A percentile compares a stretch with the other conserved stretches of the same genome.
phyloP scores from a whole-genome alignment of 2,888 invertebrate species.

The Himalopsyche kuldschensis region DNA sequence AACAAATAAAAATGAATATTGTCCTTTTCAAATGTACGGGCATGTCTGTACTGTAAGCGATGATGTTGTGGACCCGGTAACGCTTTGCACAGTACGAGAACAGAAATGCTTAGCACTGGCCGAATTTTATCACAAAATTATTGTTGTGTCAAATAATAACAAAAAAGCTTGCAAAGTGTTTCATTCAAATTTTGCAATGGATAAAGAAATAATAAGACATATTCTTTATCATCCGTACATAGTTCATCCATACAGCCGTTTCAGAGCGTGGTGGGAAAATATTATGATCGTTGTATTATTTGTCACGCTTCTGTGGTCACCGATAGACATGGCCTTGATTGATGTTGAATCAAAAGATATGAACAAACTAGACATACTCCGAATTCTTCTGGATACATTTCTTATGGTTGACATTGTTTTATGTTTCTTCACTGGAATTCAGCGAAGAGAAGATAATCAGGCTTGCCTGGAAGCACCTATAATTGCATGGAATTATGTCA shows the following conservation, averaged over 20 bases:
- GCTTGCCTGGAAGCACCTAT: conserved; percentile 44
- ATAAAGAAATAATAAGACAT: conserved; percentile 47
- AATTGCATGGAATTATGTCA: conserved; percentile 43
- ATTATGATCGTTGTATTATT: conserved; percentile 45
- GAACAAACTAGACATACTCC: conserved; percentile 11
- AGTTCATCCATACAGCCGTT: conserved; percentile 50
- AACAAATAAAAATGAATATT: background rate
- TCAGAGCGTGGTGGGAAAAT: conserved; percentile 48
- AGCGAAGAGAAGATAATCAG: conserved; percentile 43
- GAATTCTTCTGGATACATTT: conserved; percentile 43
- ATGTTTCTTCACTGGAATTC: conserved; percentile 48
- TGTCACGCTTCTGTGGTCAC: conserved; percentile 39
- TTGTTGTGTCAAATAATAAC: conserved; percentile 46
- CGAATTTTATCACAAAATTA: background rate
- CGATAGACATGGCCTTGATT: conserved; percentile 9
- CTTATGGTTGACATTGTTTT: conserved; percentile 46
- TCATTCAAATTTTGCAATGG: conserved; percentile 46
- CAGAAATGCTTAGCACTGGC: background rate
- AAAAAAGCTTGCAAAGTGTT: conserved; percentile 45
- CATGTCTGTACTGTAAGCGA: conserved; percentile 12
- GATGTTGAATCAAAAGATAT: background rate
- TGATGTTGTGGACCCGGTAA: conserved; percentile 10
- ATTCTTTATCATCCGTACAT: conserved; percentile 44
- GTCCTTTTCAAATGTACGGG: conserved; percentile 19
- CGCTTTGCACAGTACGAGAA: background rate